Base-by-base conservation (phyloP, 23 tunicate genomes). In the Trididemnum clinides region DNA sequence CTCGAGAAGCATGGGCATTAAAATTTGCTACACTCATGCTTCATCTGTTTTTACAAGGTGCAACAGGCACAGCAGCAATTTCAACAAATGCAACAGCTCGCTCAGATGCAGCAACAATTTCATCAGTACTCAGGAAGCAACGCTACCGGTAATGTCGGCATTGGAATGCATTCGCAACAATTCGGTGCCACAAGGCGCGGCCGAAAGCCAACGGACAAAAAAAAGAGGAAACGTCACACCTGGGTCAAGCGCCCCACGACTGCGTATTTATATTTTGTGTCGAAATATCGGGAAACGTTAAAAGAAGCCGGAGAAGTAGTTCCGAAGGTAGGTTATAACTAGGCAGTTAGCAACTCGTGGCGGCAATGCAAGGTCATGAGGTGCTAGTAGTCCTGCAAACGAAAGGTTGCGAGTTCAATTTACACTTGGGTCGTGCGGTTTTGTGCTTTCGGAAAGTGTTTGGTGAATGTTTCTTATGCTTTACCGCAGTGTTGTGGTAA, bases 191-290 rank as follows among this genome's bases (percentile, higher is more conserved):
- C 98, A 3, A 72, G 98, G 57, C 51, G 98, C 29, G 98, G 98
- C 20, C 72, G 98, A 69, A 94, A 94, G 69, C 98, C 91, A 21
- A 89, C 91, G 1, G 94, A 94, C 33, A 88, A 88, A 51, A 88
- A 90, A 72, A 97, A 97, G 49, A 76, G 99, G 7, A 88, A 89
- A 75, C 84, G 97, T 2, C 93, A 93, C 82, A 88, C 97, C 2
- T 88, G 85, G 79, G 99, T 97, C 12, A 97, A 97, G 34, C 71
- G 99, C 34, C 99, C 99, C 6, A 97, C 99, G 6, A 97, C 99
- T 58, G 99, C 97, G 2, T 97, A 97, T 50, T 62, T 97, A 28
- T 92, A 92, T 64, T 97, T 97, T 86, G 99, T 97, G 33, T 97
- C 99, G 1, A 97, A 97, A 76, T 97, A 97, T 75, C 77, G 99